A percentile compares a stretch with the other conserved stretches of the same genome.
Conservation (phyloP, 2,888 invertebrate genomes). For the Dasypolia templi region DNA sequence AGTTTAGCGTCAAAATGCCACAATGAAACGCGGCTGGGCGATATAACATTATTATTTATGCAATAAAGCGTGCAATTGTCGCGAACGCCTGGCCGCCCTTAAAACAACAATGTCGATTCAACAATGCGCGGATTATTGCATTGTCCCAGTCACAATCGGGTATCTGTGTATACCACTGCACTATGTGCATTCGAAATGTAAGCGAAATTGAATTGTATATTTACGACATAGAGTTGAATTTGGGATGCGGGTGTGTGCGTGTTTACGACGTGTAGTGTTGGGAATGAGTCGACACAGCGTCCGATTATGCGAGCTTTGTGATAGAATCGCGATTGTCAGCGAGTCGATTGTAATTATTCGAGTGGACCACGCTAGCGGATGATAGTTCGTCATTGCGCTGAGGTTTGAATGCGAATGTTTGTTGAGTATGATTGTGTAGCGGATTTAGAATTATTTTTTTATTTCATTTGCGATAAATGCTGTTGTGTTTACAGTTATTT, state of each 20-base stretch:
- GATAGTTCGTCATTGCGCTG: conserved; percentile 74
- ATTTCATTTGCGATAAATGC: conserved; percentile 51
- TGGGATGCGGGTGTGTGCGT: conserved; percentile 53
- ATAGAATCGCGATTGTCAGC: conserved; percentile 90
- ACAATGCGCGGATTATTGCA: conserved; percentile 91
- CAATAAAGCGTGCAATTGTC: conserved; percentile 90
- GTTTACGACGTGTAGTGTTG: conserved; percentile 78
- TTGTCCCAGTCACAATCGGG: conserved; percentile 89
- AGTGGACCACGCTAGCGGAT: conserved; percentile 78
- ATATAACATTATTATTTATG: conserved; percentile 90
- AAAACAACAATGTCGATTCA: conserved; percentile 90
- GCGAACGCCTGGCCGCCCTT: conserved; percentile 87
- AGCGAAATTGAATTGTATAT: conserved; percentile 45
- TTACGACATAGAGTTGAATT: conserved; percentile 62
- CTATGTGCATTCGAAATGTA: conserved; percentile 70
- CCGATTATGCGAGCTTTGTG: conserved; percentile 90
- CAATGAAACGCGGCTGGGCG: conserved; percentile 85
- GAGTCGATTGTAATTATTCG: conserved; percentile 89
- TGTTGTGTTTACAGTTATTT: conserved; percentile 32
- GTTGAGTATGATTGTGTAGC: conserved; percentile 70
- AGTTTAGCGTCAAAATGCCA: conserved; percentile 81
- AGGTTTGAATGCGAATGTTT: conserved; percentile 83
- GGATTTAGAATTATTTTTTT: conserved; percentile 63
- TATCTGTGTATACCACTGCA: conserved; percentile 78
- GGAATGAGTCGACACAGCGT: conserved; percentile 81